These are phyloP conservation scores for Rhinogobio ventralis DNA, from an alignment of 2,797 vertebrate species.

Conservation along the genomic window DNA sequence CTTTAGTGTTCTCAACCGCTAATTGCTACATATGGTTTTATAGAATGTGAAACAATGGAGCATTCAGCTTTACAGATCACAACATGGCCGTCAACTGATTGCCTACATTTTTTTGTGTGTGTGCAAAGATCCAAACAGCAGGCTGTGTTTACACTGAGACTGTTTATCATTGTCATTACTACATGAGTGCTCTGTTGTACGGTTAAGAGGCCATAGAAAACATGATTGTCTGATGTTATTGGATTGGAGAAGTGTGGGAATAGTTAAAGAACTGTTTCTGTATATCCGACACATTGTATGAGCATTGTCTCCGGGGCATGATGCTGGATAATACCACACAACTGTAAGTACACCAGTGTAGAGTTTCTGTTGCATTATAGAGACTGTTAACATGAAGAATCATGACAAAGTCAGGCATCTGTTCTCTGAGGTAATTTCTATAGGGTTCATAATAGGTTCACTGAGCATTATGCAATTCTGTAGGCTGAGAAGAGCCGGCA, in stretches of 20 bases:
- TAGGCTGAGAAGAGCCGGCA: slow-evolving; percentile 24
- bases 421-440: slow-evolving; percentile 51
- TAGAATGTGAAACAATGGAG: slow-evolving; percentile 2
- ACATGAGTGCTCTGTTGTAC: slow-evolving; percentile 4
- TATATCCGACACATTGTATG: slow-evolving; percentile 6
- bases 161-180: slow-evolving; percentile 25
- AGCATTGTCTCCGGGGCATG: neutral
- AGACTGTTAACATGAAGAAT: slow-evolving; percentile 44
- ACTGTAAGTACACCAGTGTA: slow-evolving; percentile 38
- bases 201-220: slow-evolving; percentile 24
- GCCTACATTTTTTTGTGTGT: neutral
- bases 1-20: neutral
- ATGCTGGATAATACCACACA: slow-evolving; percentile 15
- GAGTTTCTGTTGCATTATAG: slow-evolving; percentile 45
- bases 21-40: slow-evolving; percentile 33
- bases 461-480: slow-evolving; percentile 42
- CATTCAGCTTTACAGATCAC: slow-evolving; percentile 23
- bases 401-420: slow-evolving; percentile 46
- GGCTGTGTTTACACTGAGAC: slow-evolving; percentile 1
- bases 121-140: neutral
- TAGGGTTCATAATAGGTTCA: slow-evolving; percentile 47
- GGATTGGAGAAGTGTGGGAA: slow-evolving; percentile 13
- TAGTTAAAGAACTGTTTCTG: slow-evolving; percentile 4
- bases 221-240: slow-evolving; percentile 16
- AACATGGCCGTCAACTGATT: slow-evolving; percentile 22